These are phyloP conservation scores for Muscicapa adusta DNA, from an alignment of 2,113 vertebrate species.

Conservation along the genomic window DNA sequence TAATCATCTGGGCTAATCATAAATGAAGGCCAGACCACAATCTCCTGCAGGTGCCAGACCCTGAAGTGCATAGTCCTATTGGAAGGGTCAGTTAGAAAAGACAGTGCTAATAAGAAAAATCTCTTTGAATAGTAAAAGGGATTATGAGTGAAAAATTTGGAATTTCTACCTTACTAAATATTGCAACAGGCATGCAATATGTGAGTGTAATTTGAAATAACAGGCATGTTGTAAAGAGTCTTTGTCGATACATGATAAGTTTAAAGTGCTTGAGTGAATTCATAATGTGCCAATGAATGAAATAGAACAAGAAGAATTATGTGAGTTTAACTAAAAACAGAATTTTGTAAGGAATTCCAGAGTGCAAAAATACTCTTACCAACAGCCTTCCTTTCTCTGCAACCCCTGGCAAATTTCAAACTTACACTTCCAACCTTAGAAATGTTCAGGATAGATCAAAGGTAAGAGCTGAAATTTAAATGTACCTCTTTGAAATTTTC, in stretches of 20 bases:
- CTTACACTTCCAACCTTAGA: slow-evolving; percentile 1
- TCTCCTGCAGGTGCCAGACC: not conserved
- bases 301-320: not conserved
- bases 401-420: not conserved
- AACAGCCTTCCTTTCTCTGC: not conserved
- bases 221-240: not conserved
- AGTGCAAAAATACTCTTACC: not conserved
- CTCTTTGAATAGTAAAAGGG: not conserved
- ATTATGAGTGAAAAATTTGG: not conserved
- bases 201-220: slow-evolving; percentile 21
- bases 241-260: not conserved
- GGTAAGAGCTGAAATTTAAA: not conserved
- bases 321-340: slow-evolving; percentile 28
- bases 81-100: not conserved
- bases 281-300: not conserved
- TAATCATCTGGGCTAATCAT: not conserved
- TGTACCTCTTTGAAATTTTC: not conserved
- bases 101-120: not conserved
- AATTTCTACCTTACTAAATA: not conserved
- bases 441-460: not conserved
- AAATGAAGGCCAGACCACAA: not conserved
- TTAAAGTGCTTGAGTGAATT: slow-evolving; percentile 1
- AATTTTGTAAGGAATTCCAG: not conserved
- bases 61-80: not conserved
- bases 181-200: not conserved